Base-by-base conservation (phyloP, 2,888 invertebrate genomes). In the Ernsta delagoae region DNA sequence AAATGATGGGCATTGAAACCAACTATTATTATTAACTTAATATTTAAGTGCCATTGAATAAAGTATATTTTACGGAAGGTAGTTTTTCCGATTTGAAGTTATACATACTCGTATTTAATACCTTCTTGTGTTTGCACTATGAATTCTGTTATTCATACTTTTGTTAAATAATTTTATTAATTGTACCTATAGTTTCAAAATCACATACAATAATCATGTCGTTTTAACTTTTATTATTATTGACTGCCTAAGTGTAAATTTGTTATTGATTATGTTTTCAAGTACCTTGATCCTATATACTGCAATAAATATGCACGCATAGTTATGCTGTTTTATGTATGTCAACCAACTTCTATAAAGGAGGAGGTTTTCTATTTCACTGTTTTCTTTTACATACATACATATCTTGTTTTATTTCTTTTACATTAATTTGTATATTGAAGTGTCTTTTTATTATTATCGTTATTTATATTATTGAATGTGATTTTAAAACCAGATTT, bases 41-140 rank as follows among this genome's bases (percentile, higher is more conserved):
- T 71, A 63, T 71, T 65, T 78, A 76, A 83, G 83, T 83, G 83
- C 83, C 83, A 83, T 83, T 78, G 70, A 75, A 74, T 75, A 66
- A 74, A 65, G 70, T 65, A 72, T 71, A 74, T 71, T 66, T 66
- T 62, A 53, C 8, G 63, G 70, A 70, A 57, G 69, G 59, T 39
- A 39, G 53, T 67, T 31, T 61, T 31, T 68, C 2, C 54, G 56
- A 67, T 61, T 61, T 24, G 11, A 68, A 48, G 12, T 61, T 45
- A 7, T 56, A 53, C 16, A 24, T 24, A 24, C 24, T 24, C 24
- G 24, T 24, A 24, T 43, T 36, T 12, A 50, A 36, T 39, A 57
- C 62, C 67, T 60, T 56, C 31, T 9, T 7, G 48, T 50, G 16
- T 61, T 61, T 56, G 39, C 67, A 67, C 16, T 56, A 45, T 61